A percentile compares a stretch with the other conserved stretches of the same genome.
phyloP scores from a whole-genome alignment of 2,797 vertebrate genomes.

The Apogon talboti region DNA sequence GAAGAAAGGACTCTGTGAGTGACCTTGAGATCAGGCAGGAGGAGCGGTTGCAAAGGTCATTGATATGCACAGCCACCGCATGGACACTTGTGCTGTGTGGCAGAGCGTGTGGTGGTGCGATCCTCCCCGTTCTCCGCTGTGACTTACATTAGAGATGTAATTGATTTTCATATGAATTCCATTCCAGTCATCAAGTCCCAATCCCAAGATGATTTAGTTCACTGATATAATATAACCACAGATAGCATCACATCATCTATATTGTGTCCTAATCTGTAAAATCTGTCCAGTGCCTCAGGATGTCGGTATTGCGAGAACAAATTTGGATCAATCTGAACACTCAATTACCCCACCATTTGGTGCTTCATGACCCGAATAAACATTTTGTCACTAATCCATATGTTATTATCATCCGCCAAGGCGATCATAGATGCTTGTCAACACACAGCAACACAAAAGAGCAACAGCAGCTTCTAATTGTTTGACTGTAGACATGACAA shows the following conservation, averaged over 20 bases:
- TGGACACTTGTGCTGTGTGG: constrained; percentile 41
- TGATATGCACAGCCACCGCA: constrained; percentile 67
- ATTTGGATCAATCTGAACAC: constrained; percentile 77
- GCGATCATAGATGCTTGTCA: constrained; percentile 47
- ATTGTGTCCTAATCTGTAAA: constrained; percentile 57
- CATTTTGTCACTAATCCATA: constrained; percentile 78
- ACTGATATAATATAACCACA: constrained; percentile 46
- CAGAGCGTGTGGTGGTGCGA: constrained; percentile 29
- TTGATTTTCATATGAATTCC: constrained; percentile 62
- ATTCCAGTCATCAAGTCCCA: constrained; percentile 41
- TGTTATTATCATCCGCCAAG: constrained; percentile 68
- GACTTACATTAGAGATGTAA: constrained; percentile 60
- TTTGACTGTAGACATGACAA: constrained; percentile 64
- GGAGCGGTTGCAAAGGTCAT: constrained; percentile 66
- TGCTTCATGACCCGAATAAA: constrained; percentile 72
- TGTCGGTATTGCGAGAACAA: constrained; percentile 47
- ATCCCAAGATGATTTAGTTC: constrained; percentile 41
- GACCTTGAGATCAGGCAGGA: constrained; percentile 71
- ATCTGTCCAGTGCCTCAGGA: constrained; percentile 62
- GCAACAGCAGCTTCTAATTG: constrained; percentile 57
- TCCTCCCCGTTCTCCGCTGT: constrained; percentile 50
- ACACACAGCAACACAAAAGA: constrained; percentile 43
- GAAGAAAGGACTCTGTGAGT: constrained; percentile 55
- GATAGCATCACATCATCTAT: constrained; percentile 18
- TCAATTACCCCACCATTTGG: constrained; percentile 74